Conservation (phyloP, 1,140 invertebrate species). For the Camponotus vicinus region DNA sequence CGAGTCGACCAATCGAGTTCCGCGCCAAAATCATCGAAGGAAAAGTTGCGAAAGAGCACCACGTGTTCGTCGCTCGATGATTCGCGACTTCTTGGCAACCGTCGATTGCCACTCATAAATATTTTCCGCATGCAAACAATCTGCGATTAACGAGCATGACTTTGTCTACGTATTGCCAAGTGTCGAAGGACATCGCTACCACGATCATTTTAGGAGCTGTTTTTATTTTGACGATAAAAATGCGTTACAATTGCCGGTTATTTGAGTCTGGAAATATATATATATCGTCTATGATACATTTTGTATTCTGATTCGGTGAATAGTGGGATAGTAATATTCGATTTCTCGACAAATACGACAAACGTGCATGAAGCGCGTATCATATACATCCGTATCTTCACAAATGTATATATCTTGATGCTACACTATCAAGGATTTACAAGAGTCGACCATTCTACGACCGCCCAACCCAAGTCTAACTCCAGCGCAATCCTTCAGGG, state of each 20-base stretch:
- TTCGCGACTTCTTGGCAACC: conserved; percentile 57
- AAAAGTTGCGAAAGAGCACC: conserved; percentile 29
- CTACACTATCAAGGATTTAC: conserved; percentile 55
- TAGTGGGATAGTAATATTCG: conserved; percentile 26
- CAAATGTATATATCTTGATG: conserved; percentile 38
- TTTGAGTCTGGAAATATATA: background rate
- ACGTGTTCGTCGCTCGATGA: background rate
- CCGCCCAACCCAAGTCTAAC: conserved; percentile 32
- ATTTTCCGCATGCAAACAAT: conserved; percentile 60
- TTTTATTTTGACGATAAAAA: conserved; percentile 13
- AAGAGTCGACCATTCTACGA: conserved; percentile 51
- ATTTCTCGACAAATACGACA: conserved; percentile 40
- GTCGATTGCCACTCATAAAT: conserved; percentile 22
- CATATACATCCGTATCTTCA: conserved; percentile 11
- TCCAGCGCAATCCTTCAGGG: conserved; percentile 54
- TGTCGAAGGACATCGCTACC: background rate
- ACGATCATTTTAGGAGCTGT: background rate
- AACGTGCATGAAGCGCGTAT: conserved; percentile 1
- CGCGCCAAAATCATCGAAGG: conserved; percentile 17
- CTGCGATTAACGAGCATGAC: conserved; percentile 61
- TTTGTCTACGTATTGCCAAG: conserved; percentile 47
- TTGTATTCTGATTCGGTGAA: conserved; percentile 20
- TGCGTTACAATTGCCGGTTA: conserved; percentile 5
- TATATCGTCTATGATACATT: conserved; percentile 23
- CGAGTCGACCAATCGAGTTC: background rate